Conservation (phyloP, 1,140 invertebrate genomes). For the Armadillidium nasatum region DNA sequence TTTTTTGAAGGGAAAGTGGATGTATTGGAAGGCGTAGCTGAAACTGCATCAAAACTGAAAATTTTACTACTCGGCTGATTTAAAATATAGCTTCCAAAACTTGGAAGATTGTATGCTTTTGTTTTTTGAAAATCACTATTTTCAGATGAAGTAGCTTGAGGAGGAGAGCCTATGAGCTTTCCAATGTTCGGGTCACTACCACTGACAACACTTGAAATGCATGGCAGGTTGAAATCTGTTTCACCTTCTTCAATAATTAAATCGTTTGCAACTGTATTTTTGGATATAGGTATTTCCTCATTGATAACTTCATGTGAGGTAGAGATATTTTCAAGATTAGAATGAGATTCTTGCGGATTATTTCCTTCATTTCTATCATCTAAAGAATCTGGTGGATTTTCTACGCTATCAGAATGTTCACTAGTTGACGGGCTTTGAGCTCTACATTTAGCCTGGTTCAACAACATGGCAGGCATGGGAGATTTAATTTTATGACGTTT, state of each 20-base stretch:
- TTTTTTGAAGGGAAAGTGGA: not conserved
- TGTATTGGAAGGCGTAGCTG: not conserved
- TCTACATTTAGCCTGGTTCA: no score
- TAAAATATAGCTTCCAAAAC: not conserved
- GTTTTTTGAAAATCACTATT: no score
- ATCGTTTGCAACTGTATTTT: not conserved
- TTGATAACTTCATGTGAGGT: no score
- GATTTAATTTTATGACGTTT: not conserved
- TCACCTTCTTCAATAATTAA: not conserved
- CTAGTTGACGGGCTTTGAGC: no score
- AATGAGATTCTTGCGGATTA: no score
- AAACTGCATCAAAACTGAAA: not conserved
- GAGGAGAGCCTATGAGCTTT: not conserved
- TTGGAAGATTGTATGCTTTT: no score
- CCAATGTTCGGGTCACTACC: not conserved
- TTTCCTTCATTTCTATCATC: no score
- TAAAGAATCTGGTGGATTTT: no score
- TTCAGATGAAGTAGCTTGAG: not conserved
- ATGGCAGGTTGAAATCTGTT: not conserved
- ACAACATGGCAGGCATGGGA: not conserved
- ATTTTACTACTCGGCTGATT: not conserved
- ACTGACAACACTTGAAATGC: not conserved
- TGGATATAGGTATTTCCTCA: no score
- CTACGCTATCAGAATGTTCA: no score
- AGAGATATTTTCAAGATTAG: no score